A percentile compares a stretch with the other conserved stretches of the same genome.
phyloP scores from a whole-genome alignment of 2,888 invertebrate species.

The Gryllus longicercus region DNA sequence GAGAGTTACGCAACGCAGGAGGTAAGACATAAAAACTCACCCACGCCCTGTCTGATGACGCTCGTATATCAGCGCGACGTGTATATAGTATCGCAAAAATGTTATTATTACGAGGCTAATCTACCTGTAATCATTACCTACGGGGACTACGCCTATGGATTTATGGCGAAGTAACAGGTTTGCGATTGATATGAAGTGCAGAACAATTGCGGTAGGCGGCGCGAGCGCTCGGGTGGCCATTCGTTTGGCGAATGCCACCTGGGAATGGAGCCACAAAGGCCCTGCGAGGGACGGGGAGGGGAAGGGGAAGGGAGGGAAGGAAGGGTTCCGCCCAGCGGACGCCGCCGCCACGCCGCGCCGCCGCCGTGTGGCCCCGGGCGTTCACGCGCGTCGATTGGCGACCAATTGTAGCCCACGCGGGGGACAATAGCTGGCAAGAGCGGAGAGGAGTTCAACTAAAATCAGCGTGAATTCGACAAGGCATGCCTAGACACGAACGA shows the following conservation, averaged over 20 bases:
- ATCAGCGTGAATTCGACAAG: no score
- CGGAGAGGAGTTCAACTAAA: no score
- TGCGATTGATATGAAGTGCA: conserved; percentile 8
- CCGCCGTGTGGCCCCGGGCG: no score
- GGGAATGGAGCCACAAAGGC: conserved; percentile 2
- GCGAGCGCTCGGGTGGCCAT: neutral
- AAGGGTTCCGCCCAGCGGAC: no score
- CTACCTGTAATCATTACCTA: conserved; percentile 9
- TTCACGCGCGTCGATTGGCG: no score
- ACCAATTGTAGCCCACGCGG: no score
- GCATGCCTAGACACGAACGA: no score
- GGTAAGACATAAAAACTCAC: conserved; percentile 17
- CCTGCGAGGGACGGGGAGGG: neutral
- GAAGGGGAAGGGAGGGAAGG: no score
- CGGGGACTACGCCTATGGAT: conserved; percentile 2
- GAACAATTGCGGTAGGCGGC: conserved; percentile 1
- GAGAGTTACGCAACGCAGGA: neutral
- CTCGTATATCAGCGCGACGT: neutral
- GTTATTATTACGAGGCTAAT: conserved; percentile 1
- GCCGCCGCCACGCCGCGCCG: no score
- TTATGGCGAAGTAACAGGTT: conserved; percentile 5
- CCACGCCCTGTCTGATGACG: neutral
- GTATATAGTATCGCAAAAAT: conserved; percentile 17
- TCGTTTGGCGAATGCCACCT: neutral
- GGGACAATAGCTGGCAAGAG: no score